These are phyloP conservation scores for Menidia menidia DNA, from an alignment of 2,797 vertebrate species.

Conservation along the genomic window DNA sequence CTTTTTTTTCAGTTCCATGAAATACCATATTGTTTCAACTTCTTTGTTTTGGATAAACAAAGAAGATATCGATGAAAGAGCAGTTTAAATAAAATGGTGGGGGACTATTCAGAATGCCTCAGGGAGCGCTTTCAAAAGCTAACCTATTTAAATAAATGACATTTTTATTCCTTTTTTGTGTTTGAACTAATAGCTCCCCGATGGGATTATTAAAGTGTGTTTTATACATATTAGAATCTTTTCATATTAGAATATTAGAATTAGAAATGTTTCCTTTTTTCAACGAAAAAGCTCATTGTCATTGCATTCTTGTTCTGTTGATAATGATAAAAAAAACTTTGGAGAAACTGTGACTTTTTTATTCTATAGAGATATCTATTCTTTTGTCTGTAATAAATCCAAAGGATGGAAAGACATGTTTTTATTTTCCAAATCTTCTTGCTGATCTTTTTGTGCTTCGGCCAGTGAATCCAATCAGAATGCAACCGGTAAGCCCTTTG, in stretches of 20 bases:
- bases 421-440: constrained; percentile 74
- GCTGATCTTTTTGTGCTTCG: constrained; percentile 71
- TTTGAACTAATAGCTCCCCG: constrained; percentile 62
- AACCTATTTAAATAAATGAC: constrained; percentile 53
- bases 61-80: constrained; percentile 54
- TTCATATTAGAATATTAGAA: constrained; percentile 11
- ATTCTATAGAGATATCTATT: neutral
- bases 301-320: constrained; percentile 41
- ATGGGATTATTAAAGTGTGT: constrained; percentile 58
- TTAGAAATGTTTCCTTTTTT: constrained; percentile 8
- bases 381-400: constrained; percentile 51
- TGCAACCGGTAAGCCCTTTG: constrained; percentile 74
- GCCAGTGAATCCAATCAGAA: constrained; percentile 78
- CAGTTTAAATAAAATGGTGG: constrained; percentile 62
- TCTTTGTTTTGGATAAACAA: constrained; percentile 69
- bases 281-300: constrained; percentile 32
- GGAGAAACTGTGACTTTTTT: constrained; percentile 37
- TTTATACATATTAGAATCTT: constrained; percentile 49
- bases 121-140: constrained; percentile 59
- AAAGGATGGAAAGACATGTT: constrained; percentile 22
- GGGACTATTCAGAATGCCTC: constrained; percentile 30
- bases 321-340: constrained; percentile 46
- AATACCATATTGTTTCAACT: constrained; percentile 64
- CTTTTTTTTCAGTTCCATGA: constrained; percentile 59
- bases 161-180: constrained; percentile 46